phyloP scores from a whole-genome alignment of 2,113 vertebrate species.

The Pangasianodon gigas region DNA sequence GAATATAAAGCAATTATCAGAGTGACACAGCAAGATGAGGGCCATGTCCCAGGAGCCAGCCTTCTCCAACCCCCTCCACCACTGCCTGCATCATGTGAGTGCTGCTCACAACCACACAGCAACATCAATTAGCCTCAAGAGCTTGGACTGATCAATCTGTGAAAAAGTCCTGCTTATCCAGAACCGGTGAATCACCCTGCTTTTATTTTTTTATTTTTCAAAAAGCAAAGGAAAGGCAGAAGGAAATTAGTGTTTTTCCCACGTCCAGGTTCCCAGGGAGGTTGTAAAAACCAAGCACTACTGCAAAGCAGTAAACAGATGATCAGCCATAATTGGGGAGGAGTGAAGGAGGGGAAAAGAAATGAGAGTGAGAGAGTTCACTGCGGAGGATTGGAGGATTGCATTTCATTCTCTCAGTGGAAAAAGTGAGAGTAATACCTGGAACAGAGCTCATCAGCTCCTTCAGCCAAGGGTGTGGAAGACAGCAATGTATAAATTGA shows the following conservation, averaged over 20 bases:
- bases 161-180: conserved; percentile 51
- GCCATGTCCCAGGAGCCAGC: conserved; percentile 47
- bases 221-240: background rate
- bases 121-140: conserved; percentile 61
- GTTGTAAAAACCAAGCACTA: conserved; percentile 12
- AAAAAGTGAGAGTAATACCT: conserved; percentile 52
- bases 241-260: background rate
- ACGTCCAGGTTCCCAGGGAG: background rate
- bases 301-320: conserved; percentile 29
- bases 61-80: conserved; percentile 37
- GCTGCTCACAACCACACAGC: conserved; percentile 55
- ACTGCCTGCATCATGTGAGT: conserved; percentile 63
- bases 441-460: conserved; percentile 30
- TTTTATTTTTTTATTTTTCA: conserved; percentile 1
- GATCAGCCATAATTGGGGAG: conserved; percentile 13
- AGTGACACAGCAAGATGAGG: conserved; percentile 50
- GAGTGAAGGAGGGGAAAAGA: conserved; percentile 6
- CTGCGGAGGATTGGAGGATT: conserved; percentile 8
- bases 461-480: conserved; percentile 18
- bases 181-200: conserved; percentile 48
- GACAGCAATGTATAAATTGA: conserved; percentile 6
- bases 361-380: conserved; percentile 28
- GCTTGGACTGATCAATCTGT: conserved; percentile 63
- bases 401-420: conserved; percentile 39
- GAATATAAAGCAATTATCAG: conserved; percentile 42